A percentile compares a stretch with the other conserved stretches of the same genome.
phyloP scores from a whole-genome alignment of 1,140 invertebrate genomes.

The Brachionus plicatilis region DNA sequence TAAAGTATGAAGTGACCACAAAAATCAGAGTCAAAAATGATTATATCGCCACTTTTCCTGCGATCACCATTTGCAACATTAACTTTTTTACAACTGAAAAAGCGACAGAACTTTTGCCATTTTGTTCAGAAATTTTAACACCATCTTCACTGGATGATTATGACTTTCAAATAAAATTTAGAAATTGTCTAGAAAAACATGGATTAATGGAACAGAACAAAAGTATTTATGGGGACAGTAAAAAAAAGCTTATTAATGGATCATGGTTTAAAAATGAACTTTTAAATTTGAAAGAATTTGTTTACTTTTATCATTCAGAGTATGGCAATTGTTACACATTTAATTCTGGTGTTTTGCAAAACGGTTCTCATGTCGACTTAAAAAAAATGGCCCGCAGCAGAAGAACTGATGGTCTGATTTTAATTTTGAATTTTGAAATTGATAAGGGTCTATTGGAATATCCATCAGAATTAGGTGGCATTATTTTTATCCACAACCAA shows the following conservation, averaged over 20 bases:
- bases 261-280: neutral
- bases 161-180: neutral
- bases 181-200: neutral
- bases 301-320: neutral
- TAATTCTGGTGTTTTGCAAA: neutral
- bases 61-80: neutral
- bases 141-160: neutral
- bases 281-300: neutral
- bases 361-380: neutral
- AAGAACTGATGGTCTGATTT: neutral
- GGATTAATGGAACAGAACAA: neutral
- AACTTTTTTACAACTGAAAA: neutral
- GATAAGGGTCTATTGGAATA: neutral
- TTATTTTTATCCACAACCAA: neutral
- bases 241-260: neutral
- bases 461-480: neutral
- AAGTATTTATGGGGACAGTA: neutral
- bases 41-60: neutral
- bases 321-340: neutral
- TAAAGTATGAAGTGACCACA: neutral
- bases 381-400: neutral
- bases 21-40: neutral
- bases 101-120: neutral
- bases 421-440: neutral
- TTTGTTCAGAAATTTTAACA: neutral